These are phyloP conservation scores for Eulithis testata DNA, from an alignment of 2,888 invertebrate genomes.

Conservation along the genomic window DNA sequence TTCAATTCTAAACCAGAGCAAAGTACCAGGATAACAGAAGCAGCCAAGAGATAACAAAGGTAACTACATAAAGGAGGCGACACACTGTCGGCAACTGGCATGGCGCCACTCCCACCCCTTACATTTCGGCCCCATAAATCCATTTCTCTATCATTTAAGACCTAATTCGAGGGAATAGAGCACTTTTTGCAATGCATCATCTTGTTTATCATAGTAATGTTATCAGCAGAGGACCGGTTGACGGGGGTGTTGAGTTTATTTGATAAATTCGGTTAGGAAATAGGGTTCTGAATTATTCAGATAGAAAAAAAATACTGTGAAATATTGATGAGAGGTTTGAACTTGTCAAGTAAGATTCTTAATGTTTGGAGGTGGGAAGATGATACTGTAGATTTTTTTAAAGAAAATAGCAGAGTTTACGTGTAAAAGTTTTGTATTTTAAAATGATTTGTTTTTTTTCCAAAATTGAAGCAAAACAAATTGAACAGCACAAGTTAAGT, in stretches of 20 bases:
- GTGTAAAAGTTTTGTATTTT: no score
- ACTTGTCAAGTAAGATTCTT: not conserved
- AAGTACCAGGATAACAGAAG: conserved; percentile 44
- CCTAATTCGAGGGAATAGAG: conserved; percentile 18
- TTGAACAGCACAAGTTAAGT: no score
- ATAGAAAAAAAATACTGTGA: conserved; percentile 21
- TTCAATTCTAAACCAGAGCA: conserved; percentile 36
- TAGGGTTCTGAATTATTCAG: conserved; percentile 35
- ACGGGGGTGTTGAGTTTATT: conserved; percentile 50
- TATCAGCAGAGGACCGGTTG: conserved; percentile 44
- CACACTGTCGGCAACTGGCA: conserved; percentile 40
- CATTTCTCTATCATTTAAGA: conserved; percentile 9
- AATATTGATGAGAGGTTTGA: conserved; percentile 15
- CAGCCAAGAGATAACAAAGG: conserved; percentile 30
- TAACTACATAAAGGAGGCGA: conserved; percentile 41
- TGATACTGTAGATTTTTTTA: no score
- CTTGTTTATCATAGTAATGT: conserved; percentile 40
- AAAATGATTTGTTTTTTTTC: no score
- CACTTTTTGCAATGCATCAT: conserved; percentile 22
- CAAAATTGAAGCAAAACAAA: no score
- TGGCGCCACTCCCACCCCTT: conserved; percentile 37
- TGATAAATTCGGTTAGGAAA: conserved; percentile 39
- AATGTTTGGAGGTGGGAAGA: no score
- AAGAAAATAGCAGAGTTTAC: no score
- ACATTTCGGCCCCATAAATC: conserved; percentile 25